Conservation (phyloP, 2,797 vertebrate genomes). For the Atherinosoma microstoma region DNA sequence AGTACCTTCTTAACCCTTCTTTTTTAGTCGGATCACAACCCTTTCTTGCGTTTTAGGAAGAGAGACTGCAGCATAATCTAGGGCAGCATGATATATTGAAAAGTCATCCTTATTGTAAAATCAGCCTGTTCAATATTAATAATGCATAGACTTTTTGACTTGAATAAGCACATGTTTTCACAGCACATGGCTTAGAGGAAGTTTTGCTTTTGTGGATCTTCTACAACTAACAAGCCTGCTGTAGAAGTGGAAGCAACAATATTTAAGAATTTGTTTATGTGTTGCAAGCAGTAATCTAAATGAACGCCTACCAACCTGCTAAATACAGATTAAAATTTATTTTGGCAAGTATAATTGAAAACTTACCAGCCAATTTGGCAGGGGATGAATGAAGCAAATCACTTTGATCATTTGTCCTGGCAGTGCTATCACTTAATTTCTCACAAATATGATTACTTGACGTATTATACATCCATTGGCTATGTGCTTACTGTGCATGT, state of each 20-base stretch:
- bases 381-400: neutral
- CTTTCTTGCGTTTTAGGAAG: neutral
- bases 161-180: neutral
- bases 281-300: neutral
- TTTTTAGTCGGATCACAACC: no score
- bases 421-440: neutral
- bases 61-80: neutral
- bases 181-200: neutral
- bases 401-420: neutral
- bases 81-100: no score
- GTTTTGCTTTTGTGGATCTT: neutral
- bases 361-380: neutral
- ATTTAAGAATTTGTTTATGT: neutral
- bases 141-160: neutral
- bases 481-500: neutral
- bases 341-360: neutral
- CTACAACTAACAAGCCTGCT: neutral
- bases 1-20: no score
- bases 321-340: neutral
- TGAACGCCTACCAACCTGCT: neutral
- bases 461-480: neutral
- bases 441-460: neutral
- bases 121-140: neutral
- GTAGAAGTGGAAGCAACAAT: neutral
- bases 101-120: neutral